Conservation (phyloP, 2,113 vertebrate species). For the Alosa alosa region DNA sequence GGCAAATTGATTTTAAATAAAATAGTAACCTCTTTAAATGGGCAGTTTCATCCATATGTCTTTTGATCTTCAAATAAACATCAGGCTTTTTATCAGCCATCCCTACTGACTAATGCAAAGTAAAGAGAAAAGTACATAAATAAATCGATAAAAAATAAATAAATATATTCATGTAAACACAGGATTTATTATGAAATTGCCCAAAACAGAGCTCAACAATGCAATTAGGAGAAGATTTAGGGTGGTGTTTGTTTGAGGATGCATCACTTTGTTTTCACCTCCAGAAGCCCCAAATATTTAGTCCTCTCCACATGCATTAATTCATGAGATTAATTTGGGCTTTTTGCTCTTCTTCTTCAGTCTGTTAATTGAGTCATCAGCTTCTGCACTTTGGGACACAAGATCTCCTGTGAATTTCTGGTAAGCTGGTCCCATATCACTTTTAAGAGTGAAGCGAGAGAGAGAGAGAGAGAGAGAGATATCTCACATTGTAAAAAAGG, state of each 20-base stretch:
- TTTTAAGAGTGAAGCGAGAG: not conserved
- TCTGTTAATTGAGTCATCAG: constrained; percentile 33
- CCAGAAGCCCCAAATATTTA: constrained; percentile 23
- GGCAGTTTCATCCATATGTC: constrained; percentile 31
- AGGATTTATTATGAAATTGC: constrained; percentile 22
- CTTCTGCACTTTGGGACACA: not conserved
- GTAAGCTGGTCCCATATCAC: not conserved
- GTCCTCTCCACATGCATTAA: constrained; percentile 26
- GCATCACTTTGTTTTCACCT: constrained; percentile 11
- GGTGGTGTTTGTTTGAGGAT: constrained; percentile 11
- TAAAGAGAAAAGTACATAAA: not conserved
- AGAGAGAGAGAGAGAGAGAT: not conserved
- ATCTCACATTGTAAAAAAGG: not conserved
- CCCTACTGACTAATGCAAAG: constrained; percentile 11
- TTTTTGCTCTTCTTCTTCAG: constrained; percentile 20
- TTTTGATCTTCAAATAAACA: constrained; percentile 31
- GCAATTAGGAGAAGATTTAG: constrained; percentile 12
- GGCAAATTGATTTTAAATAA: constrained; percentile 44
- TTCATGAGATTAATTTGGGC: constrained; percentile 25
- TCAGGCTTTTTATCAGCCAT: not conserved
- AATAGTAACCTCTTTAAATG: constrained; percentile 43
- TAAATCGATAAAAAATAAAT: not conserved
- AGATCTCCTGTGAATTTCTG: constrained; percentile 7
- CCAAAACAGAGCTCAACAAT: not conserved
- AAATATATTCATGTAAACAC: constrained; percentile 4